These are phyloP conservation scores for Oceanodroma tethys DNA, from an alignment of 2,113 vertebrate species.

Conservation along the genomic window DNA sequence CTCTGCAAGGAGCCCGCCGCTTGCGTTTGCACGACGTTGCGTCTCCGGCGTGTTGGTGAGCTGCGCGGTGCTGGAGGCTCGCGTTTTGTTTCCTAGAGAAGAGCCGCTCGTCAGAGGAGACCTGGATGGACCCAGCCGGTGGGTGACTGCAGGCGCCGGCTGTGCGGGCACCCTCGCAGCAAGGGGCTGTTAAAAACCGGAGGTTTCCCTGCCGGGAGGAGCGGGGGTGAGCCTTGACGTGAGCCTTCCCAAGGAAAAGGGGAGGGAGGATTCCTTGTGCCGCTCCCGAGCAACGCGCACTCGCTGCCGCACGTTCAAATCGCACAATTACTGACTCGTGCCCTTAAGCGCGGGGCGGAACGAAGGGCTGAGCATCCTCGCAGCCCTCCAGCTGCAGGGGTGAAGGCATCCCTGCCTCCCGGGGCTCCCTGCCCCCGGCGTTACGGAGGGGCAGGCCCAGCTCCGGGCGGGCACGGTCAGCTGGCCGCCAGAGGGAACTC, in stretches of 20 bases:
- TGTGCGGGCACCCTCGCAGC: too few species aligned
- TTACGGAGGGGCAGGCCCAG: background rate
- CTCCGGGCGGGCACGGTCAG: background rate
- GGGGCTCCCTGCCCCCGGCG: too few species aligned
- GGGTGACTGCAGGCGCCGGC: background rate
- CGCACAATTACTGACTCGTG: fast-evolving
- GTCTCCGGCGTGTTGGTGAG: fast-evolving
- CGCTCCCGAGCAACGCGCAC: fast-evolving
- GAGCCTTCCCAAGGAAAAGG: background rate
- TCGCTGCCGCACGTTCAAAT: fast-evolving
- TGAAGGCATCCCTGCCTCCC: background rate
- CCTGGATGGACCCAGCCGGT: fast-evolving
- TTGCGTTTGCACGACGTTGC: fast-evolving
- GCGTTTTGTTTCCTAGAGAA: background rate
- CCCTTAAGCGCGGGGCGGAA: fast-evolving
- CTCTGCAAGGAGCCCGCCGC: background rate
- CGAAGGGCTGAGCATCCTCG: background rate
- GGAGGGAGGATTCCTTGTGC: background rate
- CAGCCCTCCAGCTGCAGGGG: background rate
- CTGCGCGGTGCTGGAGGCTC: background rate
- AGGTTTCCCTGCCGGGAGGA: background rate
- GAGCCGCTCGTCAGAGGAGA: fast-evolving
- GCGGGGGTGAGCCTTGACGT: background rate
- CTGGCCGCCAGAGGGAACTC: background rate
- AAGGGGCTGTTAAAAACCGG: background rate